Base-by-base conservation (phyloP, 2,113 vertebrate species). In the Mystacornis crossleyi region DNA sequence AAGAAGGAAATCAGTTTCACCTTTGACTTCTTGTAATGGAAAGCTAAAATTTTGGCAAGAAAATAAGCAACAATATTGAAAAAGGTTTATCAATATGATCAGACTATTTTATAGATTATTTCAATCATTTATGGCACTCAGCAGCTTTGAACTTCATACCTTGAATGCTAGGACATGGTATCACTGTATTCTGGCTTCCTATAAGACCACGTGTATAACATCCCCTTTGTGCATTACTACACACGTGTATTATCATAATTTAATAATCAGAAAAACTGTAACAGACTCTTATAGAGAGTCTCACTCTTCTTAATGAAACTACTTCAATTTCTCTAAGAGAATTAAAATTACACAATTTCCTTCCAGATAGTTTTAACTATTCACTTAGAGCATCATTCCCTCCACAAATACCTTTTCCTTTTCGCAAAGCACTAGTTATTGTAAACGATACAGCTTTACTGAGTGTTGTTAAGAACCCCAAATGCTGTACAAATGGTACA, bases 81-180 rank as follows among this genome's bases (percentile, higher is more conserved):
- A 86, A 47, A 48, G 2, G 1, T 4, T 7, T n/a, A 25, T 11
- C 10, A 14, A 18, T 62, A 57, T 14, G 0, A 42, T 3, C 16
- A 55, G 43, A 34, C 2, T 1, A 38, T 54, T 70, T 84, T 78
- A 54, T 29, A 60, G 47, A 55, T 28, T 31, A 54, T 81, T 78
- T 89, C 29, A 54, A 9, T 50, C 20, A 57, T 57, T 79, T 81
- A 55, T 67, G 50, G 29, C 14, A 33, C 10, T 91, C 34, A 47
- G 11, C 18, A 62, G 15, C 55, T 94, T 82, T 83, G 34, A 74
- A 43, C 42, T 58, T 78, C 34, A 51, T n/a, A 73, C 20, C 7
- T 69, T 16, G 23, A 70, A 58, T 58, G 5, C 17, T 78, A 33
- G 58, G 60, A 61, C 8, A 34, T 62, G 50, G 24, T 36, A 51